Evolutionary conservation across 1,140 invertebrate species (phyloP), one percentile per base, ranked within the genome.

Genomic region (Carcinoscorpius rotundicauda): DNA sequence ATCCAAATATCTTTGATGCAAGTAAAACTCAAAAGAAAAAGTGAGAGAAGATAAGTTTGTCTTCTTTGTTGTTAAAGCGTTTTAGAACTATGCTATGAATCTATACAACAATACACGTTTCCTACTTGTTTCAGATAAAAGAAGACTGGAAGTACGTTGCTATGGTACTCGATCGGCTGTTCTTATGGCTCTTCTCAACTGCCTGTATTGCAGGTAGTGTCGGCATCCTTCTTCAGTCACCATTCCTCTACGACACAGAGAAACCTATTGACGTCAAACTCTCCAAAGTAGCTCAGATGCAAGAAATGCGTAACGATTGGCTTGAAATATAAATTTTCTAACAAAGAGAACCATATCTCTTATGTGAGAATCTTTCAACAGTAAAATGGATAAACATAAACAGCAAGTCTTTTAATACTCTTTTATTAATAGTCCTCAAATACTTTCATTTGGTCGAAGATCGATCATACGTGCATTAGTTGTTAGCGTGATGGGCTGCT

Each of bases 101-200:
- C 29, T 29, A 29, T 29, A 2, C 29, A 29, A 29, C 29, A 29
- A 29, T 29, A 29, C 29, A 11, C 9, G 5, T 60, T 51, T 29
- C 10, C 49, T 56, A 51, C 6, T 62, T 6, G 48, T 74, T 77
- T 67, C 76, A 94, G 91, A 87, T 91, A 52, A 86, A 92, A 55
- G 90, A 95, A 82, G 96, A 98, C 76, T 99, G 97, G 97, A 98
- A 97, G 78, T 99, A 95, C 76, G 92, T 98, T 66, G 96, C 96
- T 2, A 98, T 98, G 94, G 95, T 99, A 3, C 79, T 98, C 73
- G 97, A 99, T 76, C 63, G 70, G 72, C 84, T 99, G 71, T 97
- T 99, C 79, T 84, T 99, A 64, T 97, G 92, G 85, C 85, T 96
- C 72, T 99, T 99, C 81, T 91, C 94, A 73, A 82, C 93, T 71